Evolutionary conservation across 1,140 invertebrate genomes (phyloP).

Genomic region (Agrypnia vestita): DNA sequence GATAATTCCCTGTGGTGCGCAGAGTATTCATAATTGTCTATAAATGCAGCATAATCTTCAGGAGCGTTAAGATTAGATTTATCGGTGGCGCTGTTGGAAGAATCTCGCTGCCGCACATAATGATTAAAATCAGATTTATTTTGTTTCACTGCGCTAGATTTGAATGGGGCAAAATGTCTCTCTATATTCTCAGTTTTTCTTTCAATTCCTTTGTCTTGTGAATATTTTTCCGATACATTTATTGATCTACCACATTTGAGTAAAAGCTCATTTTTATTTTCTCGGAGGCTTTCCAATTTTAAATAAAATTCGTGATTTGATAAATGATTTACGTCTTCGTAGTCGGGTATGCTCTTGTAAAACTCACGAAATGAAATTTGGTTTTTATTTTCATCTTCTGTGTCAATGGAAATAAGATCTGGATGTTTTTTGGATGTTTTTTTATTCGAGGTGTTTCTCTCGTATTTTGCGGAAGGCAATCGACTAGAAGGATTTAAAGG

Average conservation of each 20-base stretch:
- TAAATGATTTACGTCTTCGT: constrained; percentile 79
- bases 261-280: constrained; percentile 75
- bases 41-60: background rate
- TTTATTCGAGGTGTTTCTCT: constrained; percentile 73
- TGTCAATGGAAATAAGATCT: constrained; percentile 29
- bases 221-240: background rate
- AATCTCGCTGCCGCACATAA: constrained; percentile 13
- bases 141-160: constrained; percentile 22
- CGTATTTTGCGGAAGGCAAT: constrained; percentile 78
- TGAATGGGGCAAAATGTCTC: background rate
- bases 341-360: constrained; percentile 80
- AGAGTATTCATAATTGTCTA: background rate
- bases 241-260: constrained; percentile 54
- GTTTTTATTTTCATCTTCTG: constrained; percentile 60
- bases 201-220: background rate
- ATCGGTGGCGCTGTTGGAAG: background rate
- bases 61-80: constrained; percentile 2
- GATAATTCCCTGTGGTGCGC: background rate
- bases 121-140: constrained; percentile 43
- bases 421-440: constrained; percentile 8
- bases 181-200: background rate
- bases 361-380: constrained; percentile 77
- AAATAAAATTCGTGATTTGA: constrained; percentile 80
- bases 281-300: constrained; percentile 76
- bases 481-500: constrained; percentile 78